Evolutionary conservation across 2,888 invertebrate genomes (phyloP).

Genomic region (Coleophora flavipennella): DNA sequence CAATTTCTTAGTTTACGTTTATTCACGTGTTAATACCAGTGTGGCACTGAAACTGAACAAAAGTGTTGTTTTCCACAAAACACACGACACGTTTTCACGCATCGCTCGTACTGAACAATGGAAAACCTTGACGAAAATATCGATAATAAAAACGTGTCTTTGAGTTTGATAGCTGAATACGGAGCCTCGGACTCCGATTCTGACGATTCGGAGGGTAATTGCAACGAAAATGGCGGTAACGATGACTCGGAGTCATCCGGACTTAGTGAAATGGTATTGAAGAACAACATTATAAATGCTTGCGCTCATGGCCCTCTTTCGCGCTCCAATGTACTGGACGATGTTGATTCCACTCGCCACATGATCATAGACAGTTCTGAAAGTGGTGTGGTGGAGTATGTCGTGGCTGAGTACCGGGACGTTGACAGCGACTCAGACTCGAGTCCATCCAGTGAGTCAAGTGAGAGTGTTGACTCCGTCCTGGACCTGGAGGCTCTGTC

Average conservation of each 20-base stretch:
- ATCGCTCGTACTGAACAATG: constrained; percentile 34
- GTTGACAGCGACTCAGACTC: constrained; percentile 48
- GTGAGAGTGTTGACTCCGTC: constrained; percentile 52
- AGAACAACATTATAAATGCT: constrained; percentile 66
- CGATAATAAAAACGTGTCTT: constrained; percentile 62
- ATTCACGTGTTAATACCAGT: too few species aligned
- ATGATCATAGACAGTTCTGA: constrained; percentile 63
- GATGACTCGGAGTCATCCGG: constrained; percentile 54
- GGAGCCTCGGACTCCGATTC: constrained; percentile 62
- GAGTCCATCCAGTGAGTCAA: constrained; percentile 50
- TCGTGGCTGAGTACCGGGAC: constrained; percentile 59
- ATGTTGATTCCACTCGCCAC: constrained; percentile 45
- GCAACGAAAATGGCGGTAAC: constrained; percentile 36
- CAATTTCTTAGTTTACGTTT: too few species aligned
- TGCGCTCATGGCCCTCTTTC: constrained; percentile 62
- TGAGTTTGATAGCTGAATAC: constrained; percentile 61
- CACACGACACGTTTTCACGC: constrained; percentile 12
- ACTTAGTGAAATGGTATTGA: constrained; percentile 63
- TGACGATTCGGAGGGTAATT: constrained; percentile 45
- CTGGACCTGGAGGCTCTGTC: constrained; percentile 58
- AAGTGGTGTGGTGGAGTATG: constrained; percentile 57
- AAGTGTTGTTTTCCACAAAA: background rate
- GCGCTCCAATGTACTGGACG: constrained; percentile 31
- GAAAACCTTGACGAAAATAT: constrained; percentile 52
- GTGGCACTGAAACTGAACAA: background rate